These are phyloP conservation scores for Hydrochoerus hydrochaeris DNA, from an alignment of 2,113 vertebrate species.

Conservation along the genomic window DNA sequence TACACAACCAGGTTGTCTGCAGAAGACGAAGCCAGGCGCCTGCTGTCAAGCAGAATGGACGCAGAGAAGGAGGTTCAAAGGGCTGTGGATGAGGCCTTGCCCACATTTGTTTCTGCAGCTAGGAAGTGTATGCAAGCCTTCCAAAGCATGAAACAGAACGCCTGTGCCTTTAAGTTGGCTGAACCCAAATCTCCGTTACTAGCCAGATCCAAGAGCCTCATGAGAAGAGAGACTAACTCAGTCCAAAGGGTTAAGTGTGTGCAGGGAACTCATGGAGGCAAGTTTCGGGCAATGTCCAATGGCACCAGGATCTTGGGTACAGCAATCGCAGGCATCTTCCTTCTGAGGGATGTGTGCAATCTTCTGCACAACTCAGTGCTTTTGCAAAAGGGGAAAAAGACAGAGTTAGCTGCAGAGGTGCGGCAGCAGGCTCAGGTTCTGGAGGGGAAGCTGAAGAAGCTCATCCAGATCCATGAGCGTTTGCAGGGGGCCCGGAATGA, in stretches of 20 bases:
- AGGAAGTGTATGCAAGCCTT: rapidly evolving
- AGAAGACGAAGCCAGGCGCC: not conserved
- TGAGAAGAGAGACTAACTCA: rapidly evolving
- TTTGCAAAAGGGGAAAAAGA: not conserved
- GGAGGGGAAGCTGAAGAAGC: rapidly evolving
- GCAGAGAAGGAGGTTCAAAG: rapidly evolving
- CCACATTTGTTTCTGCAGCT: rapidly evolving
- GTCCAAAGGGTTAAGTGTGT: rapidly evolving
- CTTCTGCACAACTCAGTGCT: not conserved
- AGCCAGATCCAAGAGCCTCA: rapidly evolving
- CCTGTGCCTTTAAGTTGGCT: rapidly evolving
- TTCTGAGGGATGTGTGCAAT: rapidly evolving
- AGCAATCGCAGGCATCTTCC: rapidly evolving
- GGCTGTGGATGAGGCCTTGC: rapidly evolving
- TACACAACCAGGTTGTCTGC: rapidly evolving
- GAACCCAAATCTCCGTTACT: rapidly evolving
- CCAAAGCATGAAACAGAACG: not conserved
- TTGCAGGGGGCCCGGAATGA: rapidly evolving
- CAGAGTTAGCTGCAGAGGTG: not conserved
- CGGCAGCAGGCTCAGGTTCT: not conserved
- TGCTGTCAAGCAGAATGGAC: rapidly evolving
- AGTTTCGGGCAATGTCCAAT: not conserved
- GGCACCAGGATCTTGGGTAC: rapidly evolving
- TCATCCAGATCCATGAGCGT: not conserved
- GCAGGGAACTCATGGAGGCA: not conserved